Base-by-base conservation (phyloP, 2,888 invertebrate genomes). In the Balanococcus diminutus region DNA sequence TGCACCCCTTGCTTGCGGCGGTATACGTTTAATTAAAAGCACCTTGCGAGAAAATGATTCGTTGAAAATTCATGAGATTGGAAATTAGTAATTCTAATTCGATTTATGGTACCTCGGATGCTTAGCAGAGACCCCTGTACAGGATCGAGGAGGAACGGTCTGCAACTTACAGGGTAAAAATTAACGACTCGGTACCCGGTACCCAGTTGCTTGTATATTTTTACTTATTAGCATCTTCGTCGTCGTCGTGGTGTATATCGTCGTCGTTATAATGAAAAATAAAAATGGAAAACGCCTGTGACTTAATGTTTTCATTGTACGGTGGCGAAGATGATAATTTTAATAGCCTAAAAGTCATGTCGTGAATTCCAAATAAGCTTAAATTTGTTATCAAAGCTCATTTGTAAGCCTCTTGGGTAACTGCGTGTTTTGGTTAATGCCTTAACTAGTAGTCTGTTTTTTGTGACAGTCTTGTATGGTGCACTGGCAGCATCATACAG, bases 371-470 rank as follows among this genome's bases (percentile, higher is more conserved):
- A 36, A 36, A 79, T 79, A 79, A 79, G 75, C 75, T 79, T 79
- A 79, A 79, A 79, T 79, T 79, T 79, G 75, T 79, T 79, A 79
- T 79, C 75, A 79, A 79, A 79, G 75, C 75, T 79, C 75, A 79
- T 79, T 79, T 79, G 75, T 79, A 79, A 79, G 75, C 75, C 75
- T 36, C 22, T 79, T 79, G 75, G 75, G 75, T 79, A 79, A 79
- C 75, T 31, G 19, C 36, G 75, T 79, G 75, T 79, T 79, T 79
- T n/a, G 19, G 75, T 36, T 79, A 79, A 79, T 79, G 75, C 75
- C 75, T 79, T 79, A 36, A 72, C 72, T 72, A 72, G 31, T 72
- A 72, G 28, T 31, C 28, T 79, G 75, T 72, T 79, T 79, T 79
- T 79, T 79, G 36, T 14, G 67, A 4, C 14, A 9, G 67, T 36